Percentiles rank a stretch among this genome's conserved stretches.
Evolutionary conservation across 2,113 vertebrate species (phyloP).

Genomic region (Mus musculus): DNA sequence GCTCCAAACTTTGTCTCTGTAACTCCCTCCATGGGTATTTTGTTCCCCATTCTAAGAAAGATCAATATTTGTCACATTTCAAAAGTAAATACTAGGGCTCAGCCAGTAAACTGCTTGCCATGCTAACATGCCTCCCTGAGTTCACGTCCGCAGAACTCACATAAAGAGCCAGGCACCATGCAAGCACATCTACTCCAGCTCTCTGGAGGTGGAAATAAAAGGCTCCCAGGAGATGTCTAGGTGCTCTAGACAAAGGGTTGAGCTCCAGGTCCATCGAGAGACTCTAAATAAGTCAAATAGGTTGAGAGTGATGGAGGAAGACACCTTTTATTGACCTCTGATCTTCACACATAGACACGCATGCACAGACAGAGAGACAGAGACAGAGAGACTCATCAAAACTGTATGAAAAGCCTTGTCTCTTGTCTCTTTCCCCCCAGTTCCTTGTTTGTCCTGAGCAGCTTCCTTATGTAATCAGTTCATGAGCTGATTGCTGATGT

Average conservation of each 20-base stretch:
- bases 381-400: not conserved
- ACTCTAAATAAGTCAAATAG: not conserved
- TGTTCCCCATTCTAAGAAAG: too few species aligned
- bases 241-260: not conserved
- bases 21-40: too few species aligned
- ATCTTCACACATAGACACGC: not conserved
- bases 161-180: not conserved
- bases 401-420: not conserved
- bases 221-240: not conserved
- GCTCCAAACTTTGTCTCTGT: too few species aligned
- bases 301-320: not conserved
- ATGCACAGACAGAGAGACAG: not conserved
- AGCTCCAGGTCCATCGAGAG: not conserved
- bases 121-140: not conserved
- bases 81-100: not conserved
- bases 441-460: not conserved
- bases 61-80: not conserved
- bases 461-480: not conserved
- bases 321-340: not conserved
- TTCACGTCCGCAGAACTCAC: not conserved
- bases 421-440: not conserved
- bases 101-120: not conserved
- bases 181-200: not conserved
- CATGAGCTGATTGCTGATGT: not conserved
- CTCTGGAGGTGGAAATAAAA: not conserved